Base-by-base conservation (phyloP, 35 echinoderm and acorn worm genomes). In the Lytechinus pictus region DNA sequence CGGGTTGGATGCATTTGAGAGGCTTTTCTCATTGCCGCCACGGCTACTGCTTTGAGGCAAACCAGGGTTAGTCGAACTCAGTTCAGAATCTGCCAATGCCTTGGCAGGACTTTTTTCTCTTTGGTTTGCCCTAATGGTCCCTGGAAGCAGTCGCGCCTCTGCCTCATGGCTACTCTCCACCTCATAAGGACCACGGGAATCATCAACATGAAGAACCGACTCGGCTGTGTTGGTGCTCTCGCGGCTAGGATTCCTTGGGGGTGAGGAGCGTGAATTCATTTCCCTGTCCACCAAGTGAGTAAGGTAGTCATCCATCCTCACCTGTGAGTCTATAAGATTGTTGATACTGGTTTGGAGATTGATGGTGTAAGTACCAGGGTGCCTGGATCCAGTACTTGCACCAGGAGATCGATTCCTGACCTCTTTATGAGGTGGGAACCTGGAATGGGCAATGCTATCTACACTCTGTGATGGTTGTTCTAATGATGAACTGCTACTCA, bases 271-370 rank as follows among this genome's bases (percentile, higher is more conserved):
- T 29, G 96, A 91, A 52, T 87, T 96, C 96, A 96, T 96, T 9
- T 96, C 96, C 19, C 94, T 89, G 44, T 96, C 96, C 52, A 96
- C 86, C 51, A 96, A 94, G 27, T 91, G 96, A 16, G 96, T 95
- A 54, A 96, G 94, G 87, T 96, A 96, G 60, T 96, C 96, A 89
- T 95, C 96, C 92, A 94, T 72, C 53, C 95, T 57, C 91, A 96
- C 96, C 52, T 96, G 96, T 8, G 96, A 96, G 24, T 96, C 96
- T 54, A 96, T 96, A 86, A 96, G 87, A n/a, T 88, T 86, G 56
- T 96, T 89, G 52, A 96, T 96, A 27, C 94, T 95, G 51, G 57
- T 96, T 52, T 94, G 94, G 8, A 96, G 66, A 94, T 96, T 92
- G 91, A 96, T 92, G 28, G 60, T 57, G 58, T 61, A 91, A 28